Evolutionary conservation across 2,888 invertebrate species (phyloP).

Genomic region (Habroteleia sp.): DNA sequence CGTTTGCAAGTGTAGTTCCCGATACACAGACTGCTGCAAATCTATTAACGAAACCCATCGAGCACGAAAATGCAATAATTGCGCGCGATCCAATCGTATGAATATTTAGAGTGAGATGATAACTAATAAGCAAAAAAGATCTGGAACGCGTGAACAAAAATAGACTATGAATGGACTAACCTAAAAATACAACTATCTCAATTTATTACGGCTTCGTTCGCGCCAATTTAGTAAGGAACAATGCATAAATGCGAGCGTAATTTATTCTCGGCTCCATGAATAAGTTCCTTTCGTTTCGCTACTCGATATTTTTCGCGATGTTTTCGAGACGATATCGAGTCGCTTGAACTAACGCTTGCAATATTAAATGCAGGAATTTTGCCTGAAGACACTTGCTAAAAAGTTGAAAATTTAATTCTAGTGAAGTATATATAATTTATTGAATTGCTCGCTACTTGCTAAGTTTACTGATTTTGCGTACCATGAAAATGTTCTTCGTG

Average conservation of each 20-base stretch:
- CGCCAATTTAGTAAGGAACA: no score
- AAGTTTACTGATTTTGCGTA: background rate
- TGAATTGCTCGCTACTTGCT: background rate
- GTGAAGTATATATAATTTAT: background rate
- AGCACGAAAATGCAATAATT: conserved; percentile 55
- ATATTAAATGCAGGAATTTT: conserved; percentile 10
- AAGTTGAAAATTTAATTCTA: conserved; percentile 10
- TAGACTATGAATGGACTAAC: background rate
- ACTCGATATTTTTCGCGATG: background rate
- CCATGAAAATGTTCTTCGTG: background rate
- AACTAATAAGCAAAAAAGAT: background rate
- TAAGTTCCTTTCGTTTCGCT: background rate
- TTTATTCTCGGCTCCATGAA: background rate
- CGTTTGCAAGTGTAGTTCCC: conserved; percentile 32
- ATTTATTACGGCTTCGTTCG: no score
- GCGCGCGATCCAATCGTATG: conserved; percentile 30
- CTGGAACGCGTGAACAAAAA: background rate
- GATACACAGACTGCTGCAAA: conserved; percentile 26
- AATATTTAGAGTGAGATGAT: conserved; percentile 32
- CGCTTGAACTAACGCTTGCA: conserved; percentile 1
- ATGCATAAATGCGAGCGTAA: background rate
- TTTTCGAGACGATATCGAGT: conserved; percentile 2
- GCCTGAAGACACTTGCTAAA: background rate
- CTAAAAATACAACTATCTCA: background rate
- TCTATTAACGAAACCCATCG: conserved; percentile 51